phyloP scores from a whole-genome alignment of 1,140 invertebrate species.

The Drosophila sp. region DNA sequence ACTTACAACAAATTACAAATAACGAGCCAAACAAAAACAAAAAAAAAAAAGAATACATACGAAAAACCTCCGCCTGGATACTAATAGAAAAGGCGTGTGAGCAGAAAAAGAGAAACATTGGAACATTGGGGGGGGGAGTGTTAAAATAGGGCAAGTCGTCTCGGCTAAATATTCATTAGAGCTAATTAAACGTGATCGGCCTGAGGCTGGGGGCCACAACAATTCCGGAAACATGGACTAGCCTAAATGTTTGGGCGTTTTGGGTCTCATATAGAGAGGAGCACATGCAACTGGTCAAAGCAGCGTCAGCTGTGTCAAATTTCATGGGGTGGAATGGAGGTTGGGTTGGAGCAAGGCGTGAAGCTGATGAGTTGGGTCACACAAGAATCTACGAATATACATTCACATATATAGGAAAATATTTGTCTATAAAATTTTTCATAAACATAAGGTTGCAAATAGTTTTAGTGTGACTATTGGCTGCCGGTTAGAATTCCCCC shows the following conservation, averaged over 20 bases:
- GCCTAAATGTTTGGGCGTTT: slow-evolving; percentile 1
- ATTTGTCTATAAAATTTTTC: slow-evolving; percentile 1
- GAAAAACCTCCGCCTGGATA: slow-evolving; percentile 2
- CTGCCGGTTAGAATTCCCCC: no score
- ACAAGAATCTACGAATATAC: neutral
- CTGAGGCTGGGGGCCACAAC: neutral
- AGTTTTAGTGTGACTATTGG: no score
- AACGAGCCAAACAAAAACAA: slow-evolving; percentile 58
- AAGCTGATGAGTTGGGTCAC: neutral
- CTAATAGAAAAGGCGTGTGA: slow-evolving; percentile 71
- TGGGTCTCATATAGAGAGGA: neutral
- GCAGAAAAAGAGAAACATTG: slow-evolving; percentile 62
- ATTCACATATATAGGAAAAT: neutral
- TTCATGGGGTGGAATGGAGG: neutral
- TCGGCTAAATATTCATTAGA: slow-evolving; percentile 73
- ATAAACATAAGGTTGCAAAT: neutral
- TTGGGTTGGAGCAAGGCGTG: neutral
- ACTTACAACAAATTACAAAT: slow-evolving; percentile 80
- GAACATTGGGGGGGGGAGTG: neutral
- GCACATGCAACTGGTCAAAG: slow-evolving; percentile 51
- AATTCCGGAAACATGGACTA: slow-evolving; percentile 23
- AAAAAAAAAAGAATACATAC: slow-evolving; percentile 4
- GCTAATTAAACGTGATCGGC: slow-evolving; percentile 74
- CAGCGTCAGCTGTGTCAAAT: slow-evolving; percentile 20
- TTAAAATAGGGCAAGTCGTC: slow-evolving; percentile 33